Conservation (phyloP, 2,113 vertebrate species). For the Myotis davidii region DNA sequence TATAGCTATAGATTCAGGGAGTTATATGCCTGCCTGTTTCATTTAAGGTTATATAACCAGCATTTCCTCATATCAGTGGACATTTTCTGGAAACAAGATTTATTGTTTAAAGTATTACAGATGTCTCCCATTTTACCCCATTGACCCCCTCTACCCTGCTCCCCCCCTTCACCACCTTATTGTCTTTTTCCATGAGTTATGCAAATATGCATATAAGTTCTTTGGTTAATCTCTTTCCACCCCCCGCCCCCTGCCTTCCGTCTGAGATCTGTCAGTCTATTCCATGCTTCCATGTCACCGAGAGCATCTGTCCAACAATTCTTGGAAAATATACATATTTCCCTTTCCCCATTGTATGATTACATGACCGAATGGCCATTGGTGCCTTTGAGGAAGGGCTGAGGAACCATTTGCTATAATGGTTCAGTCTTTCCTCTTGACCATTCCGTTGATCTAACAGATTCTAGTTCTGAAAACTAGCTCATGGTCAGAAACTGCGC, state of each 20-base stretch:
- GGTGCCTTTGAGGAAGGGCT: not conserved
- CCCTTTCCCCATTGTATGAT: not conserved
- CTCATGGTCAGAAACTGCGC: not conserved
- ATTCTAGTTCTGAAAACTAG: not conserved
- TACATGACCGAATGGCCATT: not conserved
- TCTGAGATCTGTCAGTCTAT: too few relatives aligned
- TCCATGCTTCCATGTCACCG: not conserved
- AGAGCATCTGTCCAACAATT: not conserved
- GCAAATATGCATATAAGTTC: too few relatives aligned
- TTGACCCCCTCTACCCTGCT: too few relatives aligned
- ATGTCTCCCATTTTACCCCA: too few relatives aligned
- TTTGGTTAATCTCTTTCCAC: too few relatives aligned
- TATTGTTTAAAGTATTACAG: too few relatives aligned
- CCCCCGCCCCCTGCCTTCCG: too few relatives aligned
- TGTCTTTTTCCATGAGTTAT: too few relatives aligned
- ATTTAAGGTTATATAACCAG: conserved; percentile 1
- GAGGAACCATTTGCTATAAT: not conserved
- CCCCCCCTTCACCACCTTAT: too few relatives aligned
- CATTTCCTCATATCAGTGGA: not conserved
- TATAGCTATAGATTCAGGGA: not conserved
- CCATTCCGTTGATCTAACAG: not conserved
- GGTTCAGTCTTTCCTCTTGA: not conserved
- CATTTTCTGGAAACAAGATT: not conserved
- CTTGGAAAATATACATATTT: not conserved
- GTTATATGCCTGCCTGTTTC: not conserved